Evolutionary conservation across 2,888 invertebrate genomes (phyloP).

Genomic region (Pasiphila rectangulata): DNA sequence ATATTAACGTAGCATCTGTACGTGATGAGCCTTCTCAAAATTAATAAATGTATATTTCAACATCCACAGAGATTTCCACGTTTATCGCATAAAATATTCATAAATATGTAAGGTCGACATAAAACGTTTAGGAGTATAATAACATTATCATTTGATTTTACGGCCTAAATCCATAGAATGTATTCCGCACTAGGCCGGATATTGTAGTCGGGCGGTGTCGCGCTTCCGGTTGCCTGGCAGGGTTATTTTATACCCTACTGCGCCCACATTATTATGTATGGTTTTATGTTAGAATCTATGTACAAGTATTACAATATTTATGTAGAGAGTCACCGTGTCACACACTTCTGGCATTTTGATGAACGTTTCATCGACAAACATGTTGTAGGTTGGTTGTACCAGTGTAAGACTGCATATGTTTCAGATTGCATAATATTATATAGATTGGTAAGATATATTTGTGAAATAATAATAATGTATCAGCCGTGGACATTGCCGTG

Average conservation of each 20-base stretch:
- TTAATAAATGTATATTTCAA: background rate
- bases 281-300: background rate
- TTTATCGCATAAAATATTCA: slow-evolving; percentile 5
- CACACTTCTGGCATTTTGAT: background rate
- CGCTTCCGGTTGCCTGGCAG: slow-evolving; percentile 34
- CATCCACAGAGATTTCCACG: slow-evolving; percentile 13
- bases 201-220: slow-evolving; percentile 49
- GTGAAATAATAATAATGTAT: no score
- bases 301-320: no score
- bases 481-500: no score
- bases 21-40: slow-evolving; percentile 4
- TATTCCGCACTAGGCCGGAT: slow-evolving; percentile 58
- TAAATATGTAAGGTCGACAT: slow-evolving; percentile 19
- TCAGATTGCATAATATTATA: no score
- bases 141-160: slow-evolving; percentile 58
- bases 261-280: slow-evolving; percentile 27
- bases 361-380: no score
- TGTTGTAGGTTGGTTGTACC: no score
- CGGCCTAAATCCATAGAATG: slow-evolving; percentile 53
- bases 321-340: no score
- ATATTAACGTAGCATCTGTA: slow-evolving; percentile 9
- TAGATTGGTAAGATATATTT: no score
- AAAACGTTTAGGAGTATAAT: slow-evolving; percentile 31
- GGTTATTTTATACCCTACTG: slow-evolving; percentile 18
- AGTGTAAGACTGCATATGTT: no score